A percentile compares a stretch with the other conserved stretches of the same genome.
These are phyloP conservation scores for Prietella phreatophila DNA, from an alignment of 2,113 vertebrate species.

Conservation along the genomic window DNA sequence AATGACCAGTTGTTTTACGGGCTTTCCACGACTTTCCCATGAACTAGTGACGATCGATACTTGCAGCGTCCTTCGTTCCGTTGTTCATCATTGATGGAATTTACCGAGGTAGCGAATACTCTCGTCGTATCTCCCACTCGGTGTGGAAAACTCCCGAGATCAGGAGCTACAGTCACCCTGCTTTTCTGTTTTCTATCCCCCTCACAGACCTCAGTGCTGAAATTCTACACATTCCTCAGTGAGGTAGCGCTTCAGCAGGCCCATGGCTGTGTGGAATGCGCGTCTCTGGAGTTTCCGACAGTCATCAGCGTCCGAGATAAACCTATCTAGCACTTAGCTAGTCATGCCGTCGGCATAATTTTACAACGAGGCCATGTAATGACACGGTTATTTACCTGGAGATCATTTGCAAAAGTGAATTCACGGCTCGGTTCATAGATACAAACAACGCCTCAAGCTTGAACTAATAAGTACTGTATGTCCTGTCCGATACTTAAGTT, in stretches of 20 bases:
- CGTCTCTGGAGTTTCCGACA: background rate
- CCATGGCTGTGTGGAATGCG: background rate
- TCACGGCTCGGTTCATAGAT: background rate
- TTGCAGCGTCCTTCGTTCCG: background rate
- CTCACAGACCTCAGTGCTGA: background rate
- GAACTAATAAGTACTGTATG: background rate
- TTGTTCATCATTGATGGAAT: background rate
- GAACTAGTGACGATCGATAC: background rate
- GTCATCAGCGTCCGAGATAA: background rate
- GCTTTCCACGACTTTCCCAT: background rate
- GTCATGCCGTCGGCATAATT: background rate
- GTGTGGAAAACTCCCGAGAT: background rate
- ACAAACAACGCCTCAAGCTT: background rate
- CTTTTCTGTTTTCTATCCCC: background rate
- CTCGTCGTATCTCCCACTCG: background rate
- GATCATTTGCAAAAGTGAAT: background rate
- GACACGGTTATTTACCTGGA: background rate
- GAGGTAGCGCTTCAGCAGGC: background rate
- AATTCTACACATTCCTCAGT: constrained; percentile 20
- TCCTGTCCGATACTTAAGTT: background rate
- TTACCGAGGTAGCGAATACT: background rate
- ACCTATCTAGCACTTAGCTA: background rate
- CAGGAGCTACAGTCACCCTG: background rate
- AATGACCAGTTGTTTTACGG: background rate
- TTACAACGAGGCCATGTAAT: background rate